Conservation (phyloP, 2,113 vertebrate genomes). For the Lethenteron camtschaticum region DNA sequence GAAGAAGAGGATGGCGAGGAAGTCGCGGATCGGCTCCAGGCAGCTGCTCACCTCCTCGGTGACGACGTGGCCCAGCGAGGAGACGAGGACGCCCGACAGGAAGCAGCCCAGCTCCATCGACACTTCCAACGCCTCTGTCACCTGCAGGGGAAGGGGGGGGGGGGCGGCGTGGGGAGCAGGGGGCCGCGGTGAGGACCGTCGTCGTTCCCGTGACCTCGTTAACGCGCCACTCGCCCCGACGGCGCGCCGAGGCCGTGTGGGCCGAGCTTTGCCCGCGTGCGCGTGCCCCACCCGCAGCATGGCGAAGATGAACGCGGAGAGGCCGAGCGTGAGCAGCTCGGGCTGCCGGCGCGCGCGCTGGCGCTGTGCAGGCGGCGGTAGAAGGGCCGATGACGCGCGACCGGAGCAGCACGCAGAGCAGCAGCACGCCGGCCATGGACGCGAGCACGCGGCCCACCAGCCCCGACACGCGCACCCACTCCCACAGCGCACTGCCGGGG, state of each 20-base stretch:
- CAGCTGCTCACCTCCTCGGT: conserved; percentile 54
- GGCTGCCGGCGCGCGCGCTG: conserved; percentile 60
- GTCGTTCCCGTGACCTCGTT: too few species aligned
- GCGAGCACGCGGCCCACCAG: conserved; percentile 50
- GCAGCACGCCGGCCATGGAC: conserved; percentile 50
- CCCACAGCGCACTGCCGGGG: conserved; percentile 26
- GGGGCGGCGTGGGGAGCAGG: too few species aligned
- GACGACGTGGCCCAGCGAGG: conserved; percentile 73
- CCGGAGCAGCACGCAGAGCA: conserved; percentile 50
- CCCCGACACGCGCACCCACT: conserved; percentile 36
- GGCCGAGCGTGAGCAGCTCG: conserved; percentile 69
- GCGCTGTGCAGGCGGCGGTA: conserved; percentile 64
- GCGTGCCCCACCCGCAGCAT: conserved; percentile 47
- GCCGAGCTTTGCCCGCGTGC: too few species aligned
- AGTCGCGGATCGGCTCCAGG: conserved; percentile 79
- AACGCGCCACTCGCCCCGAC: too few species aligned
- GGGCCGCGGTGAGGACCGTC: too few species aligned
- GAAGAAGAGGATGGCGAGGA: conserved; percentile 90
- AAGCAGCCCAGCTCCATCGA: conserved; percentile 98
- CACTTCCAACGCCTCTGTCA: conserved; percentile 62
- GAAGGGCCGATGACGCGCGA: conserved; percentile 55
- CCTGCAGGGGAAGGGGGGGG: conserved; percentile 20
- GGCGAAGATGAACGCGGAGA: conserved; percentile 66
- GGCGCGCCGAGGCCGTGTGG: too few species aligned
- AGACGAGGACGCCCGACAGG: conserved; percentile 67